phyloP scores from a whole-genome alignment of 1,140 invertebrate species.

The Triops longicaudatus region DNA sequence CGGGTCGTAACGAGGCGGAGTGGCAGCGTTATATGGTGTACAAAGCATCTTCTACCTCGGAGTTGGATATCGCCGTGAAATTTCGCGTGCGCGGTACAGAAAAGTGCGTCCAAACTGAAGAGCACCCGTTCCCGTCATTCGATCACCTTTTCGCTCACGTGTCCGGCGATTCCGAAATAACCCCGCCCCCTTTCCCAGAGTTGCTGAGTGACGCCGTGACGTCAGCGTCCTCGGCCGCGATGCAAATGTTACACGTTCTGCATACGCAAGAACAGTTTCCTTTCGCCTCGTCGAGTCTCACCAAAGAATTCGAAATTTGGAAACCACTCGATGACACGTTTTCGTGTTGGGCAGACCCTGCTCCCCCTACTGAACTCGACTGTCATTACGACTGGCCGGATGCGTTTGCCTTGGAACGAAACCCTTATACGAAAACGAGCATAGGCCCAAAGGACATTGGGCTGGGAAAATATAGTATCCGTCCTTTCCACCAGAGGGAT shows the following conservation, averaged over 20 bases:
- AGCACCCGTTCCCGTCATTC: conserved; percentile 32
- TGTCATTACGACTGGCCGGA: neutral
- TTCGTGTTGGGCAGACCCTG: neutral
- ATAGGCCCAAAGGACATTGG: neutral
- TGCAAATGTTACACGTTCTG: neutral
- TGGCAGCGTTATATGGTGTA: conserved; percentile 46
- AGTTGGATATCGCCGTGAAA: conserved; percentile 37
- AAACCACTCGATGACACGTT: neutral
- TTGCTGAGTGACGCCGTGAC: neutral
- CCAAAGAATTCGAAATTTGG: neutral
- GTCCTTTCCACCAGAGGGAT: neutral
- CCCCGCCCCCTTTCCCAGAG: neutral
- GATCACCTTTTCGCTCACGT: neutral
- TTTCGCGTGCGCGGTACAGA: conserved; percentile 48
- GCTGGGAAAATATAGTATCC: neutral
- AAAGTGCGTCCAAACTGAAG: conserved; percentile 50
- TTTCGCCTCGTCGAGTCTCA: conserved; percentile 1
- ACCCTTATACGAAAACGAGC: neutral
- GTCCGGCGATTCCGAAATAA: neutral
- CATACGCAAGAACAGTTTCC: conserved; percentile 11
- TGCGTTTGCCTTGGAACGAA: neutral
- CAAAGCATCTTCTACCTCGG: conserved; percentile 32
- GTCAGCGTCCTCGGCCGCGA: neutral
- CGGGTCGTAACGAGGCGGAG: conserved; percentile 30
- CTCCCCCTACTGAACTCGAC: neutral